Conservation (phyloP, 2,797 vertebrate species). For the Merluccius polli region DNA sequence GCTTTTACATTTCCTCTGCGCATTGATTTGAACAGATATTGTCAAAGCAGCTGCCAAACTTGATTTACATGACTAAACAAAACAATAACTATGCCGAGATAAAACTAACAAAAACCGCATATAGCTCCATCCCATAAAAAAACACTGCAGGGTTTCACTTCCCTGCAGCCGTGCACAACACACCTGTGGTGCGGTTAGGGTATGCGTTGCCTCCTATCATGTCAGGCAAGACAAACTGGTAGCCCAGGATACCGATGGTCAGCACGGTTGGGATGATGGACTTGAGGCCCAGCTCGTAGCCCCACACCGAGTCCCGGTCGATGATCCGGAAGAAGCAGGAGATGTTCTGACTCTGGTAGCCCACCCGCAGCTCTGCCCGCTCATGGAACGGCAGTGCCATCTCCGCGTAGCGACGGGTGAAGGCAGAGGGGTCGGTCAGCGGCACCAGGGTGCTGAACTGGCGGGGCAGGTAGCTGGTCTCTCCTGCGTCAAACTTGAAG, state of each 20-base stretch:
- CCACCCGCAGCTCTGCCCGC: slow-evolving; percentile 82
- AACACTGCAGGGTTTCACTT: background rate
- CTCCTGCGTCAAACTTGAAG: slow-evolving; percentile 95
- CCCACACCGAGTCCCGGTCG: slow-evolving; percentile 96
- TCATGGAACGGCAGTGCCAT: slow-evolving; percentile 87
- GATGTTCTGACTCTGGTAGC: slow-evolving; percentile 93
- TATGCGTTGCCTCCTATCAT: slow-evolving; percentile 90
- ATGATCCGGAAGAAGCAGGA: slow-evolving; percentile 95
- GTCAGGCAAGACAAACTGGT: slow-evolving; percentile 86
- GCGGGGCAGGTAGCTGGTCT: slow-evolving; percentile 89
- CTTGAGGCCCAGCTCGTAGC: slow-evolving; percentile 91
- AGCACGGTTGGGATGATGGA: slow-evolving; percentile 92
- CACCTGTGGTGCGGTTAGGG: slow-evolving; percentile 69
- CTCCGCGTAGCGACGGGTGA: slow-evolving; percentile 87
- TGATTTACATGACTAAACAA: too few species aligned
- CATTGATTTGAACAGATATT: too few species aligned
- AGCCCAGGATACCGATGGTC: slow-evolving; percentile 83
- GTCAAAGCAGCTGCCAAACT: too few species aligned
- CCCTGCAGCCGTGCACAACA: background rate
- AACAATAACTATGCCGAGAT: too few species aligned
- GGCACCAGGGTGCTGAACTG: slow-evolving; percentile 84
- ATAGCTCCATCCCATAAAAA: too few species aligned
- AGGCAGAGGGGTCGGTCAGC: slow-evolving; percentile 91
- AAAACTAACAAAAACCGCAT: too few species aligned
- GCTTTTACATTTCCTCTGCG: too few species aligned